Evolutionary conservation across 1,140 invertebrate species (phyloP).

Genomic region (Saccostrea echinata): DNA sequence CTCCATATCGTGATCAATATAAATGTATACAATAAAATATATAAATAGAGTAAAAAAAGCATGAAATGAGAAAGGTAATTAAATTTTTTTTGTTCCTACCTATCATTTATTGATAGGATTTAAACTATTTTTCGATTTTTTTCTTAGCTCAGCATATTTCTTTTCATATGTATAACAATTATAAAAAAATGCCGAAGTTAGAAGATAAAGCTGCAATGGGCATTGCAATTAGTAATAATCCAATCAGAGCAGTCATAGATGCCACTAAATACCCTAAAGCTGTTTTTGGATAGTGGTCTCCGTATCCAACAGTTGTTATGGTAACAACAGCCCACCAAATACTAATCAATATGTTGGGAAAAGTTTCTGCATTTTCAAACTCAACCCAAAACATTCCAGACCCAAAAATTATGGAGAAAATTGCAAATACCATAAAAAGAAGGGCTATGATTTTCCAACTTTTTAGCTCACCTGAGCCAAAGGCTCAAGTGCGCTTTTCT

Average conservation of each 20-base stretch:
- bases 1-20: no score
- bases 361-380: conserved; percentile 31
- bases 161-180: conserved; percentile 88
- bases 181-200: conserved; percentile 84
- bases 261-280: conserved; percentile 83
- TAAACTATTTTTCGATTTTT: background rate
- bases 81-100: no score
- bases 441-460: background rate
- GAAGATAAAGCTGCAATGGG: conserved; percentile 94
- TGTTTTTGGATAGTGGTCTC: conserved; percentile 77
- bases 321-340: conserved; percentile 98
- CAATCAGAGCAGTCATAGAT: conserved; percentile 90
- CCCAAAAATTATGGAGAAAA: conserved; percentile 44
- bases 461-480: no score
- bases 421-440: background rate
- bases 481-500: no score
- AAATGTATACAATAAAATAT: no score
- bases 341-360: conserved; percentile 79
- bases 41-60: no score
- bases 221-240: conserved; percentile 92
- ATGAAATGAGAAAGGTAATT: no score
- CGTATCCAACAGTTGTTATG: conserved; percentile 98
- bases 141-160: background rate
- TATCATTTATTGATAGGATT: background rate
- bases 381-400: conserved; percentile 38